Base-by-base conservation (phyloP, 2,888 invertebrate genomes). In the Eurytoma californica region DNA sequence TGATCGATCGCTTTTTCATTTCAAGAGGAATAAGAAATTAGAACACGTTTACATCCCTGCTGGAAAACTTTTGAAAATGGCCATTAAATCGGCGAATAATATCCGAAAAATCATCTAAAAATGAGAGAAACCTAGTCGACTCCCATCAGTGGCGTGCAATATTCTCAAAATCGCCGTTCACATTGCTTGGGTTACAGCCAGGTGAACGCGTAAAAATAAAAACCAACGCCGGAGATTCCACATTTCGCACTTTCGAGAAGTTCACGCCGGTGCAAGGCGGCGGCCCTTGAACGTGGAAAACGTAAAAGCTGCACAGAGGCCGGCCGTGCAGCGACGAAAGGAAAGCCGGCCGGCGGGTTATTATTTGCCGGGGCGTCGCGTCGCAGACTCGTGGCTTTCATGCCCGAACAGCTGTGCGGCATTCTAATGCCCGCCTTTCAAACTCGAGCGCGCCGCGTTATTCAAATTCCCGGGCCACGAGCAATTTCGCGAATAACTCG, bases 361-460 rank as follows among this genome's bases (percentile, higher is more conserved):
- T 76, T 76, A 75, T 69, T 58, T 28, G 61, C 39, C 53, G n/a
- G 61, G 39, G 60, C 30, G 51, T 30, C 58, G 73, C 58, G n/a
- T 18, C 20, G 39, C 65, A 9, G 28, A 57, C 30, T 18, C 55
- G 65, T 13, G 14, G 7, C 67, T 77, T 77, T 72, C 72, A 77
- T 67, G 72, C 66, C 67, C 68, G 53, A 82, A 81, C 85, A 83
- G 84, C 86, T 86, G 80, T 68, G 83, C 81, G 81, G 63, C 57
- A 70, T 76, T 76, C 76, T 67, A 77, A 72, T 72, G 81, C 83
- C 81, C 81, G 82, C 58, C 85, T 87, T 85, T 85, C 84, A 81
- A 87, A 86, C 85, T 87, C 83, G 84, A 85, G 30, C 84, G 84
- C 83, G 82, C 86, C 82, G 86, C 84, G 85, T 87, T 87, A 88